Base-by-base conservation (phyloP, 2,797 vertebrate genomes). In the Arctocebus calabarensis region DNA sequence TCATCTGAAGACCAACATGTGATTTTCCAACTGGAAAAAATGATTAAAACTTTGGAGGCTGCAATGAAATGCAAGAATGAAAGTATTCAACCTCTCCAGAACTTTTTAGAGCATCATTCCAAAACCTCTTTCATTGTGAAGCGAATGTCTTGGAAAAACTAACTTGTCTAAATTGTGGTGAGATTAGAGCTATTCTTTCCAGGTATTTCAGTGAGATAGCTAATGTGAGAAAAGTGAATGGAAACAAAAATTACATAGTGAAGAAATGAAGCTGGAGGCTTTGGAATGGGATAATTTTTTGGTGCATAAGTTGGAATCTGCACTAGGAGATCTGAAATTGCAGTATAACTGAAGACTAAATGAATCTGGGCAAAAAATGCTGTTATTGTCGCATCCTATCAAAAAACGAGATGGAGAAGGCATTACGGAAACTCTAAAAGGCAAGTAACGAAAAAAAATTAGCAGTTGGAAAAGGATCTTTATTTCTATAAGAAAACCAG, bases 141-240 rank as follows among this genome's bases (percentile, higher is more conserved):
- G 97, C 97, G 92, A 98, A 98, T 34, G 73, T 99, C 95, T 97
- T 98, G 96, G 98, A 98, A 96, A 99, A 98, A 95, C 98, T 99
- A 83, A 98, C 98, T 97, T 98, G 98, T 34, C 98, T 99, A 74
- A 98, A 98, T 59, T 94, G 97, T 93, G 77, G 97, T 19, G 99
- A 99, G 82, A 98, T 98, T 57, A 98, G 98, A 92, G 98, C 98
- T 95, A 98, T 99, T 95, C 98, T 99, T 34, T 85, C 99, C 95
- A 99, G 97, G 97, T 99, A 99, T 97, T 99, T 99, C 98, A 99
- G 99, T 96, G 99, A 99, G 99, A 99, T 99, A 92, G 98, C 99
- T 92, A 93, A 97, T 96, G 98, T 99, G 29, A 98, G 98, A 94
- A 99, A 99, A 97, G 96, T 8, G 98, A 99, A 97, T 96, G 64